Evolutionary conservation across 2,113 vertebrate genomes (phyloP), one percentile per base, ranked within the genome.

Genomic region (Amphiprion percula): DNA sequence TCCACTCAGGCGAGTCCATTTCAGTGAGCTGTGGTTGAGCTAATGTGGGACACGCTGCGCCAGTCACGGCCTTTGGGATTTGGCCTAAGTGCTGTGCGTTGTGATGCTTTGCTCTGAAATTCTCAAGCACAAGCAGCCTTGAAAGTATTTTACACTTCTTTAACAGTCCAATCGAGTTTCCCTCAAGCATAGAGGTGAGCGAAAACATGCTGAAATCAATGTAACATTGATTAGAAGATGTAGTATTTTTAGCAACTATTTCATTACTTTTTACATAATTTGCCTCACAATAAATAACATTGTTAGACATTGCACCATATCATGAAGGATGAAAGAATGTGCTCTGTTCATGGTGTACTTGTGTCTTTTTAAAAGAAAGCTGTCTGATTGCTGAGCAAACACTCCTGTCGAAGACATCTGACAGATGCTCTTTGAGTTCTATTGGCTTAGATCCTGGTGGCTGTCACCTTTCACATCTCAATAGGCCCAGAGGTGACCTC

Each of bases 391-490:
- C 94, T 95, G 93, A 95, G 91, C 86, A 91, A 91, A 94, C 93
- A 93, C 70, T 93, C 82, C 91, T 93, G 92, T 93, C 88, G 10
- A 75, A 80, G 82, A 86, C 83, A 85, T 93, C 88, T 93, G 92
- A 93, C 91, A 93, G 90, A 93, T 92, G 89, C 91, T 85, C 88
- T 87, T 82, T 93, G 91, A 92, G 88, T 86, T 88, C 78, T 93
- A 93, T 94, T 94, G 94, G 94, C 94, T 92, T 85, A 80, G 90
- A 93, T 93, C 91, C 83, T 67, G 87, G 90, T 83, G 91, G 89
- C 92, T 94, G 94, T 95, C 94, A 94, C 94, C 93, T 94, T 92
- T 94, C 90, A 93, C 94, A 93, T 94, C 93, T 93, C 88, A 86
- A 84, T 84, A 92, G 89, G 87, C 90, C 91, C 81, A 84, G 81